Evolutionary conservation across 1,140 invertebrate species (phyloP).

Genomic region (Antheraea mylitta): DNA sequence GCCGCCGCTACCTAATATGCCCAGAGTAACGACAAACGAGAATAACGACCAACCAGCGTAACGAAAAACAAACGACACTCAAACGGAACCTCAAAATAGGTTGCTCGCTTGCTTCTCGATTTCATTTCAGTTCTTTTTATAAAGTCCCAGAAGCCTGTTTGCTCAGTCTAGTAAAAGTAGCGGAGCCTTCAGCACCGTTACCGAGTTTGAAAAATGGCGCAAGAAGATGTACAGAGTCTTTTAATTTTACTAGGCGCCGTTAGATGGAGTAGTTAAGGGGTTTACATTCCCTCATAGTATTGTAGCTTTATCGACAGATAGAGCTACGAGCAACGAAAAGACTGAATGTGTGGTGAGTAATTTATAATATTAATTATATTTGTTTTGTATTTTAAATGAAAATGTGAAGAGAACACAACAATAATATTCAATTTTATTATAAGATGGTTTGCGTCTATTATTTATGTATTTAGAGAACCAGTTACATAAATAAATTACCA

Average conservation of each 20-base stretch:
- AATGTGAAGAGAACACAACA: neutral
- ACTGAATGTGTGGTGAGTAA: constrained; percentile 28
- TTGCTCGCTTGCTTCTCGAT: constrained; percentile 39
- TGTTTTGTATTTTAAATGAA: neutral
- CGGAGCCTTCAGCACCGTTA: constrained; percentile 54
- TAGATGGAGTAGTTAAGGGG: constrained; percentile 49
- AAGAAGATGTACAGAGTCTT: constrained; percentile 21
- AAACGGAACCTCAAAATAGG: constrained; percentile 51
- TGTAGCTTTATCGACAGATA: constrained; percentile 38
- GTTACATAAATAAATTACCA: too few relatives aligned
- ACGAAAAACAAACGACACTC: constrained; percentile 36
- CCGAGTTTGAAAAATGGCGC: constrained; percentile 48
- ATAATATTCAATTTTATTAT: neutral
- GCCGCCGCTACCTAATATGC: constrained; percentile 16
- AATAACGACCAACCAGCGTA: constrained; percentile 54
- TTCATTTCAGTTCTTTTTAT: constrained; percentile 47
- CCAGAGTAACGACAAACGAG: constrained; percentile 44
- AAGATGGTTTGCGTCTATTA: too few relatives aligned
- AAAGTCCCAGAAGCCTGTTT: constrained; percentile 45
- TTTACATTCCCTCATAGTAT: constrained; percentile 26
- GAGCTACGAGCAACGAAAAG: constrained; percentile 37
- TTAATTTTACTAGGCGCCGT: constrained; percentile 33
- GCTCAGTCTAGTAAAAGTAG: constrained; percentile 47
- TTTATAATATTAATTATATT: constrained; percentile 3
- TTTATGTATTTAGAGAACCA: too few relatives aligned